Percentiles rank a stretch among this genome's conserved stretches.
phyloP scores from a whole-genome alignment of 2,888 invertebrate genomes.

The Leucophora obtusa region DNA sequence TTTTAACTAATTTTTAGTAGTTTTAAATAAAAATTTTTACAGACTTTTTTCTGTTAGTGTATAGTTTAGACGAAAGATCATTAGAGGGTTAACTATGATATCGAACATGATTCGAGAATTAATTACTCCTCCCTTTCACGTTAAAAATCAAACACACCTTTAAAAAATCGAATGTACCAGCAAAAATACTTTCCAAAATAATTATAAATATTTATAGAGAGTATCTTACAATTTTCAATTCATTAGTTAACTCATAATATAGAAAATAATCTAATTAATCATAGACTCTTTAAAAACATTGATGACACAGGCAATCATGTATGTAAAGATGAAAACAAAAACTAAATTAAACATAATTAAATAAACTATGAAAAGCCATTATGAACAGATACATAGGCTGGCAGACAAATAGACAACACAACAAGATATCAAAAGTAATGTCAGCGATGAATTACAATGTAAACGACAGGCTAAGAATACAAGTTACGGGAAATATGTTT shows the following conservation, averaged over 20 bases:
- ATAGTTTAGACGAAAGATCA: no score
- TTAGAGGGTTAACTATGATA: no score
- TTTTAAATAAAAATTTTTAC: no score
- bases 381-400: conserved; percentile 15
- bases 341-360: conserved; percentile 38
- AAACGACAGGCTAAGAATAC: background rate
- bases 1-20: no score
- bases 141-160: background rate
- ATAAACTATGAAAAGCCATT: conserved; percentile 44
- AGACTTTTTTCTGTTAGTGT: no score
- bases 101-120: no score
- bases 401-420: conserved; percentile 11
- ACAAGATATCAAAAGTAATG: background rate
- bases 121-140: background rate
- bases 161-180: no score
- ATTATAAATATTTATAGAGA: background rate
- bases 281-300: conserved; percentile 34
- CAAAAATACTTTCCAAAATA: background rate
- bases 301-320: conserved; percentile 44
- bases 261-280: conserved; percentile 42
- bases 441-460: background rate
- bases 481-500: background rate
- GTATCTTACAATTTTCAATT: background rate
- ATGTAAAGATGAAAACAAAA: conserved; percentile 25
- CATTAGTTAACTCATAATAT: background rate